Base-by-base conservation (phyloP, 2,888 invertebrate species). In the Blera fallax region DNA sequence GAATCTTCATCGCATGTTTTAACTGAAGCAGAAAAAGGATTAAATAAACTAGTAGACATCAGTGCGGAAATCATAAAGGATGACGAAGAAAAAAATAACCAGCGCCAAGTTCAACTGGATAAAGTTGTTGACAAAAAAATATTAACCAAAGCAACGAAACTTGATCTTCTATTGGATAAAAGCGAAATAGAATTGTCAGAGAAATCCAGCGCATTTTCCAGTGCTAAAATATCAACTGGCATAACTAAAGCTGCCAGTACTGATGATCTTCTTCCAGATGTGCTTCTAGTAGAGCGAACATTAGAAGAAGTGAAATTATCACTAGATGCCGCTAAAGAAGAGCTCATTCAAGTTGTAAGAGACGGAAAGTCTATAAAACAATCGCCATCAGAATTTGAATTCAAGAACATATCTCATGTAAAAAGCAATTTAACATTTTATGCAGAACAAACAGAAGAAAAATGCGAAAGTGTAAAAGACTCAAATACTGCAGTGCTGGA, bases 341-440 rank as follows among this genome's bases (percentile, higher is more conserved):
- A 95, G 91, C 93, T 95, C 5, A 95, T 95, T 72, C 95, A 94
- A 89, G 88, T 89, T 2, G 93, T 94, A 85, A 94, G 94, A 90
- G 93, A 92, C 88, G 94, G 95, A 7, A 95, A 94, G 87, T 94
- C 94, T 62, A 94, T 94, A 87, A 95, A 95, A 88, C 95, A 95
- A 88, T 95, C 95, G 0, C 95, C 95, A 3, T 95, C 95, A 1
- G 95, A 96, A 90, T 96, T 96, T 89, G 95, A 95, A 89, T 95
- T 96, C 72, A 95, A 94, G 90, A 91, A 94, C 89, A 92, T 94
- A 56, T 93, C 94, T 21, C 93, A 93, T 87, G 92, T 92, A 87
- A 90, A 72, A 27, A 32, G 21, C 10, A 64, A 18, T 8, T 16
- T 37, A 18, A 89, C 89, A 8, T 90, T 91, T 45, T 91, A 91